Evolutionary conservation across 2,113 vertebrate genomes (phyloP).

Genomic region (Nyctereutes procyonoides): DNA sequence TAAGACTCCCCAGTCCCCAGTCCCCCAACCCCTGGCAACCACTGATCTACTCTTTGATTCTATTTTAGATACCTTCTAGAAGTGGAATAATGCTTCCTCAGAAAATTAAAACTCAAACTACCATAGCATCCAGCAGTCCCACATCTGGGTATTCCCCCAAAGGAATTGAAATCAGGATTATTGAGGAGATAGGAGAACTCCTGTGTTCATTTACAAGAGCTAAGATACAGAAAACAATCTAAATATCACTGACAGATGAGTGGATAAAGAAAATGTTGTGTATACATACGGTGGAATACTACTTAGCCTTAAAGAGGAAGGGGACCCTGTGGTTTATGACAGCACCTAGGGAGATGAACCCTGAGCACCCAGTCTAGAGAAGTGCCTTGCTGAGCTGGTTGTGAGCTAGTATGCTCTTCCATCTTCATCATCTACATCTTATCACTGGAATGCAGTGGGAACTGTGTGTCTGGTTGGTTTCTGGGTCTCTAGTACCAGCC

Average conservation of each 20-base stretch:
- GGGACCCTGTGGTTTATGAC: neutral
- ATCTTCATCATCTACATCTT: neutral
- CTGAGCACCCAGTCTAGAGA: too few species aligned
- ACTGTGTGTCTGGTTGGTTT: neutral
- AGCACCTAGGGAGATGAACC: neutral
- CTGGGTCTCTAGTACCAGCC: neutral
- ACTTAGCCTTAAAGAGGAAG: neutral
- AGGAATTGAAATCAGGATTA: neutral
- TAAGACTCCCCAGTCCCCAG: neutral
- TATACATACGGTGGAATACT: neutral
- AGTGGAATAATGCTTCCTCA: neutral
- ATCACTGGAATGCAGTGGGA: neutral
- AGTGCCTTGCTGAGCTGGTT: neutral
- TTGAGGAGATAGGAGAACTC: neutral
- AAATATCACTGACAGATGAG: neutral
- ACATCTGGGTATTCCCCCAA: neutral
- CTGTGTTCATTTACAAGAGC: neutral
- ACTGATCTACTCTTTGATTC: neutral
- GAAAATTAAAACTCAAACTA: neutral
- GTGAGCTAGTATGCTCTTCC: fast-evolving
- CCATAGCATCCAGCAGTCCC: neutral
- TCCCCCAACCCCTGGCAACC: neutral
- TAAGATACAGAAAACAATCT: neutral
- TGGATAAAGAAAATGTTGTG: neutral
- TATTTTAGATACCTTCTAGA: neutral